phyloP scores from a whole-genome alignment of 2,888 invertebrate species.

The Reticulitermes lucifugus region DNA sequence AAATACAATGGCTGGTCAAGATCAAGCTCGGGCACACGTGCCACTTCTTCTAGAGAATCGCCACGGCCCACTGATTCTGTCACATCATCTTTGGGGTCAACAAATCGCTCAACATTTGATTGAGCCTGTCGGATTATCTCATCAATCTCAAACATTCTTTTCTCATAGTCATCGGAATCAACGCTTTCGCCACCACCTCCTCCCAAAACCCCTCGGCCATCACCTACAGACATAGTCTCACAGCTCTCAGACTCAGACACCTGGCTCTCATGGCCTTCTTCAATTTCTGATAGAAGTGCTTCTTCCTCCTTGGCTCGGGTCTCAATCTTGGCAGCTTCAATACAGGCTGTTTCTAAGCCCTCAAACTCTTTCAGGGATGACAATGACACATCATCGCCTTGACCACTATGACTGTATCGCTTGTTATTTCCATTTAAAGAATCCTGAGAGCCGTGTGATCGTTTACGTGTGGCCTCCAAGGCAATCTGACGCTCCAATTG shows the following conservation, averaged over 20 bases:
- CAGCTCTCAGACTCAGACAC: constrained; percentile 70
- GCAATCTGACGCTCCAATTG: constrained; percentile 87
- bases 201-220: constrained; percentile 64
- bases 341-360: constrained; percentile 88
- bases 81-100: constrained; percentile 64
- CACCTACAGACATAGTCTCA: constrained; percentile 68
- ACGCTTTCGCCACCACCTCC: constrained; percentile 67
- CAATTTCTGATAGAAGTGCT: constrained; percentile 72
- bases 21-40: constrained; percentile 68
- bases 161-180: constrained; percentile 74
- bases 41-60: constrained; percentile 67
- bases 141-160: constrained; percentile 75
- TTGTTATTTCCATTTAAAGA: constrained; percentile 83
- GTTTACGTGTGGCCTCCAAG: constrained; percentile 76
- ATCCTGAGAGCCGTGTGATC: constrained; percentile 83
- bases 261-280: constrained; percentile 70
- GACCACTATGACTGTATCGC: constrained; percentile 75
- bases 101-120: constrained; percentile 73
- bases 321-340: constrained; percentile 86
- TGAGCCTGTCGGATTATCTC: constrained; percentile 77
- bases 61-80: constrained; percentile 67
- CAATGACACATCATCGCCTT: constrained; percentile 87
- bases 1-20: constrained; percentile 61
- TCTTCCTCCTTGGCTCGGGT: constrained; percentile 88
- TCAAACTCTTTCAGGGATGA: constrained; percentile 94